These are phyloP conservation scores for Linyphia triangularis DNA, from an alignment of 2,888 invertebrate genomes.

Conservation along the genomic window DNA sequence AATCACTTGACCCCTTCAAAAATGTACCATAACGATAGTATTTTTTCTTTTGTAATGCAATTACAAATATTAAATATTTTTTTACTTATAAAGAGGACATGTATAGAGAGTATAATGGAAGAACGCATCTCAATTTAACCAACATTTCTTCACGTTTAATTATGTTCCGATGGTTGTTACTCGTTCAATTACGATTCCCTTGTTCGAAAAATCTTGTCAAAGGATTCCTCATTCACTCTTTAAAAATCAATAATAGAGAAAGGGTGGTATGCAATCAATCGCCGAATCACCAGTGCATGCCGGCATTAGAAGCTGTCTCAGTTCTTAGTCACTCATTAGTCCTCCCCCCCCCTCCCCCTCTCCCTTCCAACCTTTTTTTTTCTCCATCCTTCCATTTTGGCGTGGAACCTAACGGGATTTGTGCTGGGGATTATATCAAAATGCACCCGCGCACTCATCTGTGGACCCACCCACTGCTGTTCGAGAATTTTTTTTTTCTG, in stretches of 20 bases:
- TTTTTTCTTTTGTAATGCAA: too few species aligned
- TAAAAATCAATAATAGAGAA: slow-evolving; percentile 67
- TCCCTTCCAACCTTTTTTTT: background rate
- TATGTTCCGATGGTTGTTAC: background rate
- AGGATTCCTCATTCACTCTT: slow-evolving; percentile 59
- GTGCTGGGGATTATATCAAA: slow-evolving; percentile 69
- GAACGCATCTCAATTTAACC: background rate
- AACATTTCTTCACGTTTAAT: background rate
- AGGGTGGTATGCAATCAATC: slow-evolving; percentile 67
- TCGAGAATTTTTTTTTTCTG: background rate
- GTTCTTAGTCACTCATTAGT: slow-evolving; percentile 75
- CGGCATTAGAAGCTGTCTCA: slow-evolving; percentile 70
- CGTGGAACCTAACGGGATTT: slow-evolving; percentile 56
- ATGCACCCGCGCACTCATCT: slow-evolving; percentile 49
- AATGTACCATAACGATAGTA: too few species aligned
- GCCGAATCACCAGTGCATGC: slow-evolving; percentile 69
- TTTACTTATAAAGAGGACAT: too few species aligned
- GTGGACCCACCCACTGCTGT: background rate
- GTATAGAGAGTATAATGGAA: too few species aligned
- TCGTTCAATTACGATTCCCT: background rate
- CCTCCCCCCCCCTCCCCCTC: slow-evolving; percentile 15
- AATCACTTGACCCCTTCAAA: too few species aligned
- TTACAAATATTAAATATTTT: too few species aligned
- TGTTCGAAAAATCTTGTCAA: slow-evolving; percentile 38
- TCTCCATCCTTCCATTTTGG: background rate